These are phyloP conservation scores for Torymus texanus DNA, from an alignment of 2,888 invertebrate genomes.

Conservation along the genomic window DNA sequence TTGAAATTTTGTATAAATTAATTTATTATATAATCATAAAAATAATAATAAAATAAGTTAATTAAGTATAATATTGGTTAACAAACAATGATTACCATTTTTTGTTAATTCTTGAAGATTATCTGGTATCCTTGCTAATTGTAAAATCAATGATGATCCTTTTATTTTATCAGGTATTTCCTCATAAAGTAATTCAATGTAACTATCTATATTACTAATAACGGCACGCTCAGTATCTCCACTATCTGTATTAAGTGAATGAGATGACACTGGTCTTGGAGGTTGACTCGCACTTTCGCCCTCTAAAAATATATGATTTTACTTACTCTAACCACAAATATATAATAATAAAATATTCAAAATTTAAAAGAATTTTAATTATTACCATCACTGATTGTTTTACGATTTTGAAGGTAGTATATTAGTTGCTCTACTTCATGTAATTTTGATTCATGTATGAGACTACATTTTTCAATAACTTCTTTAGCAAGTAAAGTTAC, in stretches of 20 bases:
- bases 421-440: constrained; percentile 92
- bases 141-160: constrained; percentile 93
- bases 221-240: constrained; percentile 79
- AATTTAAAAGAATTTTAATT: constrained; percentile 18
- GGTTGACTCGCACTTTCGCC: constrained; percentile 57
- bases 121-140: constrained; percentile 94
- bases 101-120: constrained; percentile 94
- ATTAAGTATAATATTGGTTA: constrained; percentile 9
- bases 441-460: constrained; percentile 88
- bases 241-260: constrained; percentile 66
- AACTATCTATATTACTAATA: constrained; percentile 92
- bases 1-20: constrained; percentile 21
- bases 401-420: constrained; percentile 89
- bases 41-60: not conserved
- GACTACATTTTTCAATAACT: constrained; percentile 89
- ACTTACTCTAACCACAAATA: too few relatives aligned
- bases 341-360: not conserved
- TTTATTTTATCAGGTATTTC: constrained; percentile 94
- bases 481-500: constrained; percentile 87
- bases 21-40: not conserved
- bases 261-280: constrained; percentile 70
- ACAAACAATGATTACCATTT: constrained; percentile 83
- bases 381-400: constrained; percentile 70
- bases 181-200: constrained; percentile 97
- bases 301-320: constrained; percentile 29